Conservation (phyloP, 1,140 invertebrate species). For the Brachionus asplanchnoidis region DNA sequence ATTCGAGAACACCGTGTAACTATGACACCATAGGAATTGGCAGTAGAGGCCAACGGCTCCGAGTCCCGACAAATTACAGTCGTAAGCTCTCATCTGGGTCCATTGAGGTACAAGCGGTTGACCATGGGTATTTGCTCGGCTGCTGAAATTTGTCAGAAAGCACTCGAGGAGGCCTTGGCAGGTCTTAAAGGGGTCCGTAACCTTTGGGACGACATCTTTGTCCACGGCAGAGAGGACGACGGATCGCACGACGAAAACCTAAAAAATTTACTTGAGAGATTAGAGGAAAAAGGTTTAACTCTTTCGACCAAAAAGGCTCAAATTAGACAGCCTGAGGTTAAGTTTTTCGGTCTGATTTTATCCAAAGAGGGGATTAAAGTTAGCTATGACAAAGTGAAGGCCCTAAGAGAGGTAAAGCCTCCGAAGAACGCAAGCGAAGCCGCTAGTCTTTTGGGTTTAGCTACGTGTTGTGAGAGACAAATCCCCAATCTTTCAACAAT, state of each 20-base stretch:
- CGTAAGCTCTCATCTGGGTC: conserved; percentile 45
- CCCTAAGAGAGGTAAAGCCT: not conserved
- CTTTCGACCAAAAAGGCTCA: conserved; percentile 51
- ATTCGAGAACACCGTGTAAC: conserved; percentile 14
- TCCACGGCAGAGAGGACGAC: conserved; percentile 43
- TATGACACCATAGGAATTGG: conserved; percentile 42
- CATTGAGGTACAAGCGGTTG: conserved; percentile 44
- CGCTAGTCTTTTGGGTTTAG: conserved; percentile 46
- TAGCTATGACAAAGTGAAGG: conserved; percentile 50
- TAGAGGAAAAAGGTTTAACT: conserved; percentile 45
- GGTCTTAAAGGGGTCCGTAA: conserved; percentile 42
- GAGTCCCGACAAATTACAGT: conserved; percentile 45
- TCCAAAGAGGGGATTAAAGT: conserved; percentile 47
- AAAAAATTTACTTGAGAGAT: conserved; percentile 44
- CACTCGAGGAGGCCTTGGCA: conserved; percentile 43
- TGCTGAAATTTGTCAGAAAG: conserved; percentile 45
- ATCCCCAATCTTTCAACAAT: conserved; percentile 38
- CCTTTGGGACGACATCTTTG: conserved; percentile 46
- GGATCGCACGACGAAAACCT: conserved; percentile 44
- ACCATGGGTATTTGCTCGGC: conserved; percentile 46
- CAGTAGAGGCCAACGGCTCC: conserved; percentile 44
- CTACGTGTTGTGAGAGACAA: conserved; percentile 45
- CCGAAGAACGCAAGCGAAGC: conserved; percentile 44
- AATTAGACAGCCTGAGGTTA: conserved; percentile 47
- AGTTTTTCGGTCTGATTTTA: conserved; percentile 52